A percentile compares a stretch with the other conserved stretches of the same genome.
phyloP scores from a whole-genome alignment of 2,113 vertebrate genomes.

The Lycocorax pyrrhopterus region DNA sequence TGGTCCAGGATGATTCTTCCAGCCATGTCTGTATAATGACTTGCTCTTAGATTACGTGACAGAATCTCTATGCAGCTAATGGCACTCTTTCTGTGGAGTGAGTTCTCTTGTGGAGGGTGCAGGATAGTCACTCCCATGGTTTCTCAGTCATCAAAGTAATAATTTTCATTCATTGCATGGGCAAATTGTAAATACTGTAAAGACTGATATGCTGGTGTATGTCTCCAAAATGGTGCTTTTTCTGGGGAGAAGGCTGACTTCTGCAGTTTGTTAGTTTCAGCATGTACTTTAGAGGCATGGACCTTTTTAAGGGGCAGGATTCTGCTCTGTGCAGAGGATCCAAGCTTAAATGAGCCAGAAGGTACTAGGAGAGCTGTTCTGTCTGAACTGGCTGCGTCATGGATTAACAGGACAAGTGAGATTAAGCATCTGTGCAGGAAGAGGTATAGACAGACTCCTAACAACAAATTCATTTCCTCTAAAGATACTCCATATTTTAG shows the following conservation, averaged over 20 bases:
- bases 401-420: not conserved
- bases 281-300: not conserved
- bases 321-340: not conserved
- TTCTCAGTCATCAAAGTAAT: not conserved
- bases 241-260: not conserved
- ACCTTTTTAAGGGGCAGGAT: not conserved
- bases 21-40: not conserved
- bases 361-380: not conserved
- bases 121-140: not conserved
- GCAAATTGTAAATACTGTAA: not conserved
- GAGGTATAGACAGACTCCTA: not conserved
- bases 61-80: not conserved
- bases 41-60: not conserved
- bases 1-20: not conserved
- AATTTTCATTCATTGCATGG: not conserved
- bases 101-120: not conserved
- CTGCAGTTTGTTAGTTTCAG: not conserved
- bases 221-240: not conserved
- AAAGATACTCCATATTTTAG: not conserved
- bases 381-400: not conserved
- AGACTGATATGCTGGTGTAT: not conserved
- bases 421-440: fast-evolving
- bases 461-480: not conserved
- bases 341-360: not conserved
- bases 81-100: not conserved